These are phyloP conservation scores for Grallaria varia DNA, from an alignment of 2,113 vertebrate species.

Conservation along the genomic window DNA sequence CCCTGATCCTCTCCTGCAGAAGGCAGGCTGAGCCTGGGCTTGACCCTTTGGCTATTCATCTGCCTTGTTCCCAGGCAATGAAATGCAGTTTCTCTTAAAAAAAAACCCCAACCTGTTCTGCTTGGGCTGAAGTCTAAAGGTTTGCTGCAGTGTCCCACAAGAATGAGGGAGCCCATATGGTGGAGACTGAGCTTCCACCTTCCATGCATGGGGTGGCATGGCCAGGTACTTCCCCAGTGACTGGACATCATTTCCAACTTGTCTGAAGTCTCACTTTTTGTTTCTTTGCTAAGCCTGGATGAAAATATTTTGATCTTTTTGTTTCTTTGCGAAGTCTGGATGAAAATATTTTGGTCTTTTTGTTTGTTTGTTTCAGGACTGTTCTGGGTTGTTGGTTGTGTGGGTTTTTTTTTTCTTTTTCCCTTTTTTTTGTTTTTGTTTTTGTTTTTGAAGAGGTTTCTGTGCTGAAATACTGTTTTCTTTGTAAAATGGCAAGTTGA, in stretches of 20 bases:
- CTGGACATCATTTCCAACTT: accelerated
- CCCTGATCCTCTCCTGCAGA: not conserved
- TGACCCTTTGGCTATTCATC: not conserved
- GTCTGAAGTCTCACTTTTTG: not conserved
- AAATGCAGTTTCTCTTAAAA: not conserved
- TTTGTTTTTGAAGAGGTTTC: no score
- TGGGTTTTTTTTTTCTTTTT: not conserved
- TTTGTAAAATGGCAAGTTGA: not conserved
- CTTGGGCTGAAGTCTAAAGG: not conserved
- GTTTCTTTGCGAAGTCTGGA: accelerated
- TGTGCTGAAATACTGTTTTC: not conserved
- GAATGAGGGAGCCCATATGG: accelerated
- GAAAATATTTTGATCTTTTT: not conserved
- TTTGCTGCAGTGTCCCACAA: accelerated
- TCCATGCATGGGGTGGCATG: not conserved
- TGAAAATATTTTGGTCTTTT: not conserved
- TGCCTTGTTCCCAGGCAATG: not conserved
- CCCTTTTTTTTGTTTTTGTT: no score
- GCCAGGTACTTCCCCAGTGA: not conserved
- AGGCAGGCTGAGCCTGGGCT: not conserved
- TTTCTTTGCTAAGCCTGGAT: not conserved
- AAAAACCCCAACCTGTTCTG: accelerated
- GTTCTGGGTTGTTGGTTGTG: not conserved
- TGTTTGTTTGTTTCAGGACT: accelerated
- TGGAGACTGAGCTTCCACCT: not conserved